These are phyloP conservation scores for Diachasmimorpha longicaudata DNA, from an alignment of 1,140 invertebrate genomes.

Conservation along the genomic window DNA sequence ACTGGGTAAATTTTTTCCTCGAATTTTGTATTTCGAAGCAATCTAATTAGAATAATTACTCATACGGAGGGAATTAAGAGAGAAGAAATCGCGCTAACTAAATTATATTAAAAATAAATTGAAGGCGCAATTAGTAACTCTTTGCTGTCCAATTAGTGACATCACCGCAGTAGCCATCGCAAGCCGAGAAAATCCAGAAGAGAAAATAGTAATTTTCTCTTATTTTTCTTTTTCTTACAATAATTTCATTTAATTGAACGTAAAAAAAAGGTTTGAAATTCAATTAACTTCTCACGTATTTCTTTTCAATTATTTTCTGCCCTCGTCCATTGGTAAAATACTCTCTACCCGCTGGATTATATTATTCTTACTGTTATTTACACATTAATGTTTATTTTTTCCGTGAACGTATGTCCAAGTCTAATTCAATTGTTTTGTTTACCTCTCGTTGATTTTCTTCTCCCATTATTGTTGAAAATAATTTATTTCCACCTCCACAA, in stretches of 20 bases:
- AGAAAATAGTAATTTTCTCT: not conserved
- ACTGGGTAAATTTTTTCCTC: slow-evolving; percentile 46
- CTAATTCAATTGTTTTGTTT: not conserved
- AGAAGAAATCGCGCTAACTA: not conserved
- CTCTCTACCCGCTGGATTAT: slow-evolving; percentile 63
- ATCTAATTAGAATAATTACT: not conserved
- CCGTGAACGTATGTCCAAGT: slow-evolving; percentile 1
- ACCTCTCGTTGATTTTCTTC: not conserved
- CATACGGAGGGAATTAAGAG: not conserved
- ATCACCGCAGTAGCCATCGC: not conserved
- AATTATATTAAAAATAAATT: not conserved
- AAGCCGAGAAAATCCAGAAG: slow-evolving; percentile 3
- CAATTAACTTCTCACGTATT: slow-evolving; percentile 45
- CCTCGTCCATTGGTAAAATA: slow-evolving; percentile 35
- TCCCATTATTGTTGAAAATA: not conserved
- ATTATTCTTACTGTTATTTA: slow-evolving; percentile 37
- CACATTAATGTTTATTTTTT: slow-evolving; percentile 26
- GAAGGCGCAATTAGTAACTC: slow-evolving; percentile 6
- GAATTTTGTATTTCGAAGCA: slow-evolving; percentile 49
- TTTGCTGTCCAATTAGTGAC: slow-evolving; percentile 6
- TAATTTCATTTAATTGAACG: not conserved
- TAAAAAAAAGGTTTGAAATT: not conserved
- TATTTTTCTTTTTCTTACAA: not conserved
- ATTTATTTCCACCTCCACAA: not conserved
- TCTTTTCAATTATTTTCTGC: slow-evolving; percentile 35